Evolutionary conservation across 2,797 vertebrate species (phyloP).

Genomic region (Myotis myotis): DNA sequence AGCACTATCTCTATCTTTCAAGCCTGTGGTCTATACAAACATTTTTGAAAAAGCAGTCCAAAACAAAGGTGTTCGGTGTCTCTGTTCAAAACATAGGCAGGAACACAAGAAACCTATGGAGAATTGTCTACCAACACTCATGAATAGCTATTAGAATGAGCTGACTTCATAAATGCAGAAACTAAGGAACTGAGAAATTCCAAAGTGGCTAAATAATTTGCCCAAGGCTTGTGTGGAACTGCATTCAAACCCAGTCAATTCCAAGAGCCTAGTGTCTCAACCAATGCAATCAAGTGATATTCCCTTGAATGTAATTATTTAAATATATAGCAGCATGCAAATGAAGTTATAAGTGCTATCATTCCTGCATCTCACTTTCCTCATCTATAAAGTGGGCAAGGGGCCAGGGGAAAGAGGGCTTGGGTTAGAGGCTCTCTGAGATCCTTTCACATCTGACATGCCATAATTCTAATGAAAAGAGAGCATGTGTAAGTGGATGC

Average conservation of each 20-base stretch:
- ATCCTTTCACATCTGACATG: neutral
- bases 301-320: constrained; percentile 3
- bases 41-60: neutral
- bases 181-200: neutral
- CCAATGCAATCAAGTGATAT: neutral
- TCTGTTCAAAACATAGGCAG: neutral
- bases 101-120: neutral
- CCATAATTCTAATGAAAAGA: neutral
- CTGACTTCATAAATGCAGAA: neutral
- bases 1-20: neutral
- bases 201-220: neutral
- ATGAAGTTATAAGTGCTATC: neutral
- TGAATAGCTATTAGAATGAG: neutral
- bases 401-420: neutral
- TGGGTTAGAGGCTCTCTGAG: neutral
- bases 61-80: neutral
- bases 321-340: neutral
- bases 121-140: neutral
- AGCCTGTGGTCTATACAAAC: neutral
- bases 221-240: neutral
- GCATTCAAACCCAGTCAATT: constrained; percentile 1
- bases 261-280: neutral
- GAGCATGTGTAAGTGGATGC: neutral
- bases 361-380: neutral
- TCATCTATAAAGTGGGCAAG: neutral